Evolutionary conservation across 2,797 vertebrate species (phyloP).

Genomic region (Phataginus tricuspis): DNA sequence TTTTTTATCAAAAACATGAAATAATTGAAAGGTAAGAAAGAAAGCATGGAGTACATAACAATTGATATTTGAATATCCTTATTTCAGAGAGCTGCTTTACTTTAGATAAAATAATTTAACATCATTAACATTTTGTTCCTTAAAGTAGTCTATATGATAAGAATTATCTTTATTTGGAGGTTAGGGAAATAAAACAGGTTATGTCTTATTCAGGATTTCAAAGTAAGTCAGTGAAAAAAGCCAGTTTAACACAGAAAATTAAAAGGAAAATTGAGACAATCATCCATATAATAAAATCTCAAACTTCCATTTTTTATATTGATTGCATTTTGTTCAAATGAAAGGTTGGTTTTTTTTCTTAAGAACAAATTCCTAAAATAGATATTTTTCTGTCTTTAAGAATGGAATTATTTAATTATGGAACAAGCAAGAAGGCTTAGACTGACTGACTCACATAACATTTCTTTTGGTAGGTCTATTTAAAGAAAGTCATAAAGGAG

Average conservation of each 20-base stretch:
- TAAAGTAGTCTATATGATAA: conserved; percentile 52
- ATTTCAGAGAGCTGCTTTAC: conserved; percentile 57
- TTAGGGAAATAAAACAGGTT: conserved; percentile 61
- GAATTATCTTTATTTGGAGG: conserved; percentile 67
- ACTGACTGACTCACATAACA: conserved; percentile 65
- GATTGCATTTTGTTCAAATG: conserved; percentile 65
- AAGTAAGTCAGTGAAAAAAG: conserved; percentile 57
- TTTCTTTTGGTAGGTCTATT: conserved; percentile 70
- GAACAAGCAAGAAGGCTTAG: conserved; percentile 62
- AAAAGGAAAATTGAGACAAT: conserved; percentile 68
- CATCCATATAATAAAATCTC: conserved; percentile 54
- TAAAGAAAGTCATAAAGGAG: conserved; percentile 70
- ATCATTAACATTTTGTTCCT: conserved; percentile 65
- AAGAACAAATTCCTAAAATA: conserved; percentile 65
- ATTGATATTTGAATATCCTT: conserved; percentile 65
- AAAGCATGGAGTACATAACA: conserved; percentile 17
- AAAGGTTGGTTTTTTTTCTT: conserved; percentile 29
- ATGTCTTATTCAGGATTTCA: conserved; percentile 67
- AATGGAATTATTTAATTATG: conserved; percentile 74
- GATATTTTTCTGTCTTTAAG: conserved; percentile 61
- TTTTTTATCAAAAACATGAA: conserved; percentile 51
- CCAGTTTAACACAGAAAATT: conserved; percentile 55
- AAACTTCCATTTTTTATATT: conserved; percentile 62
- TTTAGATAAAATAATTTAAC: conserved; percentile 74
- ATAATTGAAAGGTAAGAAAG: conserved; percentile 53